Base-by-base conservation (phyloP, 2,113 vertebrate species). In the Natator depressus region DNA sequence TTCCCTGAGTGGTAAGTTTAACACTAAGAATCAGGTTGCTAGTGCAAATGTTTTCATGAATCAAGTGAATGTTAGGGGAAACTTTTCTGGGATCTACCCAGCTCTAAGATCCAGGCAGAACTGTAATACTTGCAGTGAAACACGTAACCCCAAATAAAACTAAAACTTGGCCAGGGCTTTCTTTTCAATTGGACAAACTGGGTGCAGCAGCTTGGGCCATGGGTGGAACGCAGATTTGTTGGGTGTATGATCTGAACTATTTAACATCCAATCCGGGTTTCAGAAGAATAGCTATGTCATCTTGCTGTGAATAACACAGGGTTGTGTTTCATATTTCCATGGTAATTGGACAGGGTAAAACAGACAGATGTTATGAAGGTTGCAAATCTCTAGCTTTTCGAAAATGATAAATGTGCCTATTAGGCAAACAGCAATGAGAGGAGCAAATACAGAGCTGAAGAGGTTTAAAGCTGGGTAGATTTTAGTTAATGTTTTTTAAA, bases 241-340 rank as follows among this genome's bases (percentile, higher is more conserved):
- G 95, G 90, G 94, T 93, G 93, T 96, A 96, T 92, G 89, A 92
- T 91, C 95, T 95, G 97, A 98, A 97, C 97, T 85, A 94, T 94
- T 97, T 97, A 91, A 95, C 94, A 94, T 96, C 94, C 88, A 88
- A 38, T 91, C 97, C 97, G 94, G 95, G 90, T 95, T 94, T 91
- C 93, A 95, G 92, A 97, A 97, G 96, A 94, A 96, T 96, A 81
- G 92, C 96, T 96, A 96, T 96, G 97, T 97, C 95, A 97, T 97
- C 92, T 96, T 96, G 95, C 96, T 97, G 93, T 97, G 95, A 97
- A 95, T 97, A 96, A 96, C 80, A n/a, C 92, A 95, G 95, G 91
- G 93, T 8, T 86, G 78, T 97, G 94, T 96, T 91, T 96, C 97
- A 92, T 92, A 85, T 98, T 90, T 92, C 97, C 96, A 96, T 96